Evolutionary conservation across 2,113 vertebrate genomes (phyloP).

Genomic region (Cyanocitta stelleri): DNA sequence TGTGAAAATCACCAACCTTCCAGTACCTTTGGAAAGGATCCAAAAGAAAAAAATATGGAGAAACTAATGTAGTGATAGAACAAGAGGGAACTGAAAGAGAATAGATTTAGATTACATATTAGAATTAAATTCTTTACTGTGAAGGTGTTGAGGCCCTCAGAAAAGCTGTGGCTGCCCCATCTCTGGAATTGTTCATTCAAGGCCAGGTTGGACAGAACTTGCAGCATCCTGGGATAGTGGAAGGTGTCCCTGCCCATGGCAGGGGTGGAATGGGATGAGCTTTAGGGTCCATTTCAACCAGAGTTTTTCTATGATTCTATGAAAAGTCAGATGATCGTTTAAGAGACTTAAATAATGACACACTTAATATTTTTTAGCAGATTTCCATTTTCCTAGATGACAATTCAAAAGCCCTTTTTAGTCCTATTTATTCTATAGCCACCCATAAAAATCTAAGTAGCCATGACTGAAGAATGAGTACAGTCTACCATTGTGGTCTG

Average conservation of each 20-base stretch:
- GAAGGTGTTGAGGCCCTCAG: not conserved
- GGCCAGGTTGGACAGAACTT: rapidly evolving
- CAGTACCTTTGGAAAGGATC: not conserved
- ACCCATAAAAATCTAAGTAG: not conserved
- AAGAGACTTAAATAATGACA: not conserved
- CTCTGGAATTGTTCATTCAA: not conserved
- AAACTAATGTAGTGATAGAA: not conserved
- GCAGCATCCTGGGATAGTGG: not conserved
- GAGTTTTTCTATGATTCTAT: not conserved
- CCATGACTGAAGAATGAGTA: not conserved
- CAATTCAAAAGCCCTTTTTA: not conserved
- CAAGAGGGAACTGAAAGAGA: not conserved
- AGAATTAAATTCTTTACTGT: not conserved
- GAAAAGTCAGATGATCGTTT: not conserved
- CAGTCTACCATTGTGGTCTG: not conserved
- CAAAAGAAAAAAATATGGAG: not conserved
- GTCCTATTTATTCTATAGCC: not conserved
- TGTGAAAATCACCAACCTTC: not conserved
- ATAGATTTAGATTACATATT: too few relatives aligned
- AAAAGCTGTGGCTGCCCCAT: not conserved
- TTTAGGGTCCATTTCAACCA: not conserved
- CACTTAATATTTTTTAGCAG: not conserved
- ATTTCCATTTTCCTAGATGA: not conserved
- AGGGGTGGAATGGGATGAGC: not conserved
- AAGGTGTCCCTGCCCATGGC: not conserved